These are phyloP conservation scores for Butorides virescens DNA, from an alignment of 2,113 vertebrate genomes.

Conservation along the genomic window DNA sequence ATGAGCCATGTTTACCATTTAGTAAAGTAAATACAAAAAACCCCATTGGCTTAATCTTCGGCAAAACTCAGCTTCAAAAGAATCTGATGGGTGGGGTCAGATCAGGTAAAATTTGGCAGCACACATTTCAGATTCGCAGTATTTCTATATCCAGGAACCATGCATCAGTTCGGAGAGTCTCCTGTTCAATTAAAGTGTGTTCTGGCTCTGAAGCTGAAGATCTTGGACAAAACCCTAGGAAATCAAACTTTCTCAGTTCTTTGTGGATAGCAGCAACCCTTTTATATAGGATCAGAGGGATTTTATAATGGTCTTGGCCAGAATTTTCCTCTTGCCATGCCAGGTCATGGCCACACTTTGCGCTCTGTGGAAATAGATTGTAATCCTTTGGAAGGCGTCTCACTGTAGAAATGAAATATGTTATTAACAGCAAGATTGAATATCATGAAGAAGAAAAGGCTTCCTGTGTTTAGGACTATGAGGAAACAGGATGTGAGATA, in stretches of 20 bases:
- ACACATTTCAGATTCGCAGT: not conserved
- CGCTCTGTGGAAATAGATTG: not conserved
- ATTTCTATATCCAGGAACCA: not conserved
- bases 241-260: not conserved
- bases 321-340: not conserved
- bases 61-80: not conserved
- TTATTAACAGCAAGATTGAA: slow-evolving; percentile 5
- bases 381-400: not conserved
- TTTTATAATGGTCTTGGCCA: not conserved
- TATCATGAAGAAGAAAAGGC: slow-evolving; percentile 14
- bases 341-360: not conserved
- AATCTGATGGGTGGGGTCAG: not conserved
- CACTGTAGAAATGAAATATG: slow-evolving; percentile 25
- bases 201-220: not conserved
- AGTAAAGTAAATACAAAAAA: not conserved
- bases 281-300: not conserved
- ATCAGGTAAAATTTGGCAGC: not conserved
- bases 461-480: slow-evolving; percentile 30
- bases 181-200: not conserved
- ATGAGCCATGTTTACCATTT: not conserved
- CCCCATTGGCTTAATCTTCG: not conserved
- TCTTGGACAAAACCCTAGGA: not conserved
- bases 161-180: not conserved
- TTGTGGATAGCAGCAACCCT: not conserved
- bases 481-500: slow-evolving; percentile 42